A percentile compares a stretch with the other conserved stretches of the same genome.
These are phyloP conservation scores for Trochalopteron elliotii DNA, from an alignment of 2,113 vertebrate genomes.

Conservation along the genomic window DNA sequence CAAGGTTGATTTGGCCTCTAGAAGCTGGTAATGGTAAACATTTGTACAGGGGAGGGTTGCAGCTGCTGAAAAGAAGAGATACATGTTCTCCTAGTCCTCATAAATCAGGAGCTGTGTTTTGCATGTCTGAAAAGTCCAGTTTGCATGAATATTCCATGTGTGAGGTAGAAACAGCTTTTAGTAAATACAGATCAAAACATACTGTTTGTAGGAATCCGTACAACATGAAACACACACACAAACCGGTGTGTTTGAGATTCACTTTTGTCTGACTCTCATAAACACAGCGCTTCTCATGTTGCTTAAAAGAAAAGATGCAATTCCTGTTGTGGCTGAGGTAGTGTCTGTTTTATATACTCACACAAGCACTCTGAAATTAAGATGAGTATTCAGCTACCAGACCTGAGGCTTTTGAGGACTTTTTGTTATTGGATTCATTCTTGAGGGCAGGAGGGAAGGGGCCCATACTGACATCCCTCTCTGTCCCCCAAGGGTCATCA, in stretches of 20 bases:
- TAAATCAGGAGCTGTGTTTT: neutral
- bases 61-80: neutral
- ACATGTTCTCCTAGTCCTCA: neutral
- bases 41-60: neutral
- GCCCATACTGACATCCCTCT: neutral
- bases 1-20: neutral
- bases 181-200: neutral
- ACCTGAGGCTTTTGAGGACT: neutral
- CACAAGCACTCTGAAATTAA: neutral
- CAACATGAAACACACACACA: neutral
- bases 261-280: neutral
- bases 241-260: neutral
- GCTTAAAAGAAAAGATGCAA: neutral
- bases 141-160: neutral
- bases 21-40: neutral
- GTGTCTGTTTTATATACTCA: neutral
- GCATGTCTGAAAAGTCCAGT: neutral
- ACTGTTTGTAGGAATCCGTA: neutral
- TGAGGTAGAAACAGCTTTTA: neutral
- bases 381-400: neutral
- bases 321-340: neutral
- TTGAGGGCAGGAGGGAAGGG: rapidly evolving
- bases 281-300: neutral
- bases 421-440: neutral
- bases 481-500: conserved; percentile 47